phyloP scores from a whole-genome alignment of 2,113 vertebrate species.

The Strix aluco region DNA sequence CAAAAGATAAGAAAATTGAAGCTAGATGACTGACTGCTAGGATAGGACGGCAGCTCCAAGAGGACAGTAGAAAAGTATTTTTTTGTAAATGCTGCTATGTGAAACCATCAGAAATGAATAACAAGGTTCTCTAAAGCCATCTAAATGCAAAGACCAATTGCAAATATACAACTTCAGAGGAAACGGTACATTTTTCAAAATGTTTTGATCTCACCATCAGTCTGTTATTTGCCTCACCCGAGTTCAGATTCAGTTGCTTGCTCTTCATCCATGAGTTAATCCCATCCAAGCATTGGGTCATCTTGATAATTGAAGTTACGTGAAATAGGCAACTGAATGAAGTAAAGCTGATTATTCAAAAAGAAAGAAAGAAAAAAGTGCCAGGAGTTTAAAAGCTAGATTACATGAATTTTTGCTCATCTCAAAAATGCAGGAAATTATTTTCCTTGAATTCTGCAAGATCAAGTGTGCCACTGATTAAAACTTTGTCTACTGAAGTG shows the following conservation, averaged over 20 bases:
- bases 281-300: slow-evolving; percentile 7
- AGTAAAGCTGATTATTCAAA: slow-evolving; percentile 49
- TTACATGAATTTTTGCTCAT: slow-evolving; percentile 45
- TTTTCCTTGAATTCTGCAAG: slow-evolving; percentile 64
- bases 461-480: slow-evolving; percentile 59
- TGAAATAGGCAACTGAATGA: slow-evolving; percentile 30
- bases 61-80: background rate
- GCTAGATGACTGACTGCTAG: background rate
- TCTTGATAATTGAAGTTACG: slow-evolving; percentile 20
- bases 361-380: background rate
- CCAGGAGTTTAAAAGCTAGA: slow-evolving; percentile 45
- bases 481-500: slow-evolving; percentile 65
- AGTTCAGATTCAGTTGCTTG: background rate
- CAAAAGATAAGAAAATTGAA: background rate
- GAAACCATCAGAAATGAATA: background rate
- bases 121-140: background rate
- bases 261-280: slow-evolving; percentile 19
- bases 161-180: background rate
- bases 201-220: background rate
- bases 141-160: background rate
- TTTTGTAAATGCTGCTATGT: background rate
- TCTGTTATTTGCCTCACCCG: background rate
- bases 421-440: slow-evolving; percentile 63
- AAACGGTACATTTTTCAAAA: background rate
- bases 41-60: background rate